These are phyloP conservation scores for Vespertilio murinus DNA, from an alignment of 2,797 vertebrate genomes.

Conservation along the genomic window DNA sequence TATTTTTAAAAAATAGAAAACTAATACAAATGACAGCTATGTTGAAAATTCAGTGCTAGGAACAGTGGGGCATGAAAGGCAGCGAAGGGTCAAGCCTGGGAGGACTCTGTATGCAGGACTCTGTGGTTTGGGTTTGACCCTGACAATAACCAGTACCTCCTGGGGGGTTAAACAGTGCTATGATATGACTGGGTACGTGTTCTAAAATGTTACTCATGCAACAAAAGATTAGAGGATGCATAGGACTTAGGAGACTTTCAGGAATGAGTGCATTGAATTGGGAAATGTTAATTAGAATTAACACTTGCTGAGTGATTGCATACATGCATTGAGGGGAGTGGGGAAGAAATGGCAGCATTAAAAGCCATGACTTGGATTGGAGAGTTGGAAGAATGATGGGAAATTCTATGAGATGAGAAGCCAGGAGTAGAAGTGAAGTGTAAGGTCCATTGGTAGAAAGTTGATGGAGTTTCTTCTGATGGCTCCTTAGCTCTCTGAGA, in stretches of 20 bases:
- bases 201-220: neutral
- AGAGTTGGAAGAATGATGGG: neutral
- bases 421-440: too few species aligned
- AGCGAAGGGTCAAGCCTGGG: neutral
- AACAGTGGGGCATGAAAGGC: neutral
- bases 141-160: too few species aligned
- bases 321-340: neutral
- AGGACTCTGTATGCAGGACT: neutral
- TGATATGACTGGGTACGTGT: neutral
- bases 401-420: neutral
- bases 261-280: neutral
- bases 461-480: neutral
- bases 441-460: neutral
- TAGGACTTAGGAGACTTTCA: neutral
- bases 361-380: neutral
- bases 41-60: neutral
- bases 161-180: neutral
- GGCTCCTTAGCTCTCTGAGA: neutral
- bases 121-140: neutral
- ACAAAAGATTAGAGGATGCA: neutral
- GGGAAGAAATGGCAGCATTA: neutral
- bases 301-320: neutral
- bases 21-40: neutral
- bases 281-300: neutral
- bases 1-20: neutral